Conservation (phyloP, 2,113 vertebrate species). For the Cyrtonyx montezumae region DNA sequence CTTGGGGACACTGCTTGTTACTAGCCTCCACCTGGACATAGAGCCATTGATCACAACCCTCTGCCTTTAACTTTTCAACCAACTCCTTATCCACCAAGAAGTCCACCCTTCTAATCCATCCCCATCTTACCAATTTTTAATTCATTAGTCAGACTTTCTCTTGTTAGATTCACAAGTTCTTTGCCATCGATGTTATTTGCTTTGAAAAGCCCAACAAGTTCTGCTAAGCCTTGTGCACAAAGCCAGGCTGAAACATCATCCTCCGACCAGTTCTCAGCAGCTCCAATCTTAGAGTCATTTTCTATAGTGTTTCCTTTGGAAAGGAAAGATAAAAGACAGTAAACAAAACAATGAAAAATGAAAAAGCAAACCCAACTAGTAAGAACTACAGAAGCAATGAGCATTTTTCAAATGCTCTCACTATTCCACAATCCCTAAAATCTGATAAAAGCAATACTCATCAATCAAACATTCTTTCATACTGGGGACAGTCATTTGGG, state of each 20-base stretch:
- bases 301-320: constrained; percentile 73
- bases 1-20: too few species aligned
- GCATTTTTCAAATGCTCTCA: not conserved
- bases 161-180: constrained; percentile 84
- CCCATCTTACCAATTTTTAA: constrained; percentile 87
- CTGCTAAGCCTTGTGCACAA: constrained; percentile 76
- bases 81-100: too few species aligned
- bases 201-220: constrained; percentile 82
- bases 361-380: not conserved
- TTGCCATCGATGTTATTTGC: constrained; percentile 87
- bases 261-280: constrained; percentile 88
- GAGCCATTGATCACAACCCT: too few species aligned
- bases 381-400: not conserved
- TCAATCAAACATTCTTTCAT: not conserved
- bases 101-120: too few species aligned
- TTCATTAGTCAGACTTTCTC: constrained; percentile 83
- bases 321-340: constrained; percentile 53
- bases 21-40: too few species aligned
- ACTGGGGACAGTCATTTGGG: not conserved
- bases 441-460: not conserved
- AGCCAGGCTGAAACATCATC: constrained; percentile 88
- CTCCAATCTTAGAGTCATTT: constrained; percentile 49
- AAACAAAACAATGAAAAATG: not conserved
- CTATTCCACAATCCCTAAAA: not conserved
- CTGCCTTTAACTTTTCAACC: too few species aligned